Base-by-base conservation (phyloP, 2,797 vertebrate genomes). In the Pipistrellus pygmaeus region DNA sequence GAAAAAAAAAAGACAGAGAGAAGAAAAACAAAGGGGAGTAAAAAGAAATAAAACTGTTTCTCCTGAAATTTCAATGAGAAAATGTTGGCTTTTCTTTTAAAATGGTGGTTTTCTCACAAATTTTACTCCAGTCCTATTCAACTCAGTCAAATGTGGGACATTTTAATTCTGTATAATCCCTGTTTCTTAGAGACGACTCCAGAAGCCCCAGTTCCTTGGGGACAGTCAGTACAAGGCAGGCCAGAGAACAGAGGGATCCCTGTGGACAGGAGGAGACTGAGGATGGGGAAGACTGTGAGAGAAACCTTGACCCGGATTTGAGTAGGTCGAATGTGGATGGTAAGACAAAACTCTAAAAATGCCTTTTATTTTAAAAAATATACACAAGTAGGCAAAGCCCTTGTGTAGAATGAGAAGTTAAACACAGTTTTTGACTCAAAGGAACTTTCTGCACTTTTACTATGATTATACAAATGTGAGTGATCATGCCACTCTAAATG, bases 141-240 rank as follows among this genome's bases (percentile, higher is more conserved):
- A 53, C 41, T 76, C 46, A 25, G 10, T 81, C 57, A 96, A 97
- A 86, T 85, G 76, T 78, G 46, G 89, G 30, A 83, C 94, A 95
- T 95, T 95, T 94, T 90, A 73, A 93, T 90, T 93, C 95, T 82
- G 82, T 51, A 91, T 90, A 95, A 93, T 91, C 92, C 53, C 44
- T 94, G 90, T 88, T 96, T 94, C 95, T 96, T 93, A 94, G 94
- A 97, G 93, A 95, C 48, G 8, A 57, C 71, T 96, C 64, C 20
- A 55, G 81, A 76, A 90, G 90, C 20, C 73, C 85, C 25, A 90
- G 72, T 94, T 97, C 27, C 81, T 80, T 71, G 85, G 64, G 95
- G 94, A 97, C 96, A 96, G 82, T 93, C 73, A 94, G 95, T 94
- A 6, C 91, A 4, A 96, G 91, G 81, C 20, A 85, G 76, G 57